Evolutionary conservation across 2,113 vertebrate species (phyloP), one percentile per base, ranked within the genome.

Genomic region (Nothoprocta pentlandii): DNA sequence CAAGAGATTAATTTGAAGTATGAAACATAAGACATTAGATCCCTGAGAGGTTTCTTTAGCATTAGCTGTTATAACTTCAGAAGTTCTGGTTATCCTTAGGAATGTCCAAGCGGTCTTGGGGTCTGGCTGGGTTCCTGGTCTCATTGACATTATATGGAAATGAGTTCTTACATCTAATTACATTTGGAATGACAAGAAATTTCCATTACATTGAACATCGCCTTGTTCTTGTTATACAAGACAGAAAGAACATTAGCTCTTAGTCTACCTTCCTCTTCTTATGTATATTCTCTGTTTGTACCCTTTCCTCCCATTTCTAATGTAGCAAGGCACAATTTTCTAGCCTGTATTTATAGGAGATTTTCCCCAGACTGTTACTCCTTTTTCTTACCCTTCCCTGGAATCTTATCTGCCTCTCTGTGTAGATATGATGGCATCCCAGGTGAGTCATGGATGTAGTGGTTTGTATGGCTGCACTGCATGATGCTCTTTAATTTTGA

Each of bases 71-170:
- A 82, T 36, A 70, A 87, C 58, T 91, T 94, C 63, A 92, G 78
- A 62, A 59, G 49, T 85, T 62, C 4, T 0, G 74, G 91, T 94
- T 89, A 91, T 92, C 78, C 36, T 91, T 85, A 58, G 44, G 76
- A 93, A 92, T 82, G 87, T 71, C 87, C 71, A 22, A 89, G 92
- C 70, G 78, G 62, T 91, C 81, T 90, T 58, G 21, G 30, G 3
- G 53, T 91, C 89, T 96, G 89, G 84, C 89, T 59, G 54, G 82
- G 85, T 76, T 96, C 94, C 81, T 97, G 89, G 87, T 61, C 91
- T 91, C 95, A 89, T 32, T 80, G 94, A 92, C 84, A 82, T 92
- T 78, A 79, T 49, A 89, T 92, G 91, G 86, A 94, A 96, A 94
- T 92, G 77, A 96, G 67, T 73, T 12, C 26, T 70, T 80, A 69